Percentiles rank a stretch among this genome's conserved stretches.
These are phyloP conservation scores for Diuraphis noxia DNA, from an alignment of 1,140 invertebrate genomes.

Conservation along the genomic window DNA sequence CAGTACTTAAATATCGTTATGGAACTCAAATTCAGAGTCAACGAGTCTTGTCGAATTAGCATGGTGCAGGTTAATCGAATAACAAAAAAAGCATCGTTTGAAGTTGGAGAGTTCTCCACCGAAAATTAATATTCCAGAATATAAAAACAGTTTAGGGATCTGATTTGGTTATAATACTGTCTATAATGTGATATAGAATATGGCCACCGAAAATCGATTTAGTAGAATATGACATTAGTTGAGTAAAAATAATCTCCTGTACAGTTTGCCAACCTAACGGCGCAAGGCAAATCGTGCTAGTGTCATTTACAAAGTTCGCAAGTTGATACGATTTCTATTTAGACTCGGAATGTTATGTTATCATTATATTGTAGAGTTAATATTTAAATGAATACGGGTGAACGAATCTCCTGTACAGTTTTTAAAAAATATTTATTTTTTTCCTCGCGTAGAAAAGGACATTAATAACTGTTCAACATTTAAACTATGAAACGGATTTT, in stretches of 20 bases:
- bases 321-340: too few species aligned
- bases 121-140: neutral
- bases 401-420: neutral
- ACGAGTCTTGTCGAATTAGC: neutral
- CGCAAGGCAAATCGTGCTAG: neutral
- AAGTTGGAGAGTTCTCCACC: neutral
- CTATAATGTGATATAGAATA: neutral
- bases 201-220: neutral
- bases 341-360: neutral
- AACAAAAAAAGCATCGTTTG: neutral
- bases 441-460: neutral
- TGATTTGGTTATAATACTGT: neutral
- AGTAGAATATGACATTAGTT: neutral
- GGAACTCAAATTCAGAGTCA: neutral
- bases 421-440: neutral
- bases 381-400: neutral
- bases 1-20: neutral
- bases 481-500: neutral
- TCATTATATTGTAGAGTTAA: neutral
- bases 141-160: neutral
- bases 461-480: neutral
- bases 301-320: neutral
- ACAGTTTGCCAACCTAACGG: neutral
- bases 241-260: neutral
- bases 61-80: neutral